phyloP scores from a whole-genome alignment of 1,140 invertebrate species.

The Drosophila leontia region DNA sequence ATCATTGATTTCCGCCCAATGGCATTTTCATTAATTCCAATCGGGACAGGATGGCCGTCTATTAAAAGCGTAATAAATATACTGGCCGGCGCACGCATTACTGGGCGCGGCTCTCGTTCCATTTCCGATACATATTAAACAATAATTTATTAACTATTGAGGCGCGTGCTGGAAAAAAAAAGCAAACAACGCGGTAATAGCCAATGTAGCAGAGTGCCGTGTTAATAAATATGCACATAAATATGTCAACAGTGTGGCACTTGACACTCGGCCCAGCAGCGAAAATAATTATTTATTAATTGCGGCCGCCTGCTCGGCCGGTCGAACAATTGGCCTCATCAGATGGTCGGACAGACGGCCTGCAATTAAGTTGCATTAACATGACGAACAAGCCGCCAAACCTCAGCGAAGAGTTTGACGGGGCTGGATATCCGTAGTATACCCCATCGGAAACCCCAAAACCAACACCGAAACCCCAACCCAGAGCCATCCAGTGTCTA shows the following conservation, averaged over 20 bases:
- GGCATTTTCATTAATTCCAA: constrained; percentile 48
- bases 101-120: constrained; percentile 22
- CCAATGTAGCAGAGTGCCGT: constrained; percentile 51
- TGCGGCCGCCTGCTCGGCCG: constrained; percentile 52
- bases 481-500: constrained; percentile 37
- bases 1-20: constrained; percentile 52
- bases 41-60: constrained; percentile 26
- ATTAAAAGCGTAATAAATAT: constrained; percentile 52
- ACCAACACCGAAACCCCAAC: constrained; percentile 6
- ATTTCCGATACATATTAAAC: constrained; percentile 67
- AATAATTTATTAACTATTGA: constrained; percentile 74
- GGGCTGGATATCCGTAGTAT: constrained; percentile 19
- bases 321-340: constrained; percentile 74
- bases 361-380: constrained; percentile 77
- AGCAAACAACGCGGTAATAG: constrained; percentile 26
- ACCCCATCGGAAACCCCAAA: constrained; percentile 4
- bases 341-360: constrained; percentile 34
- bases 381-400: constrained; percentile 66
- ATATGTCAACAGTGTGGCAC: constrained; percentile 69
- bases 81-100: constrained; percentile 15
- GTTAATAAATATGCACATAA: constrained; percentile 75
- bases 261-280: constrained; percentile 50
- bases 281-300: constrained; percentile 81
- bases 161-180: constrained; percentile 36
- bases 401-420: constrained; percentile 42